Conservation (phyloP, 1,140 invertebrate species). For the Ruditapes philippinarum region DNA sequence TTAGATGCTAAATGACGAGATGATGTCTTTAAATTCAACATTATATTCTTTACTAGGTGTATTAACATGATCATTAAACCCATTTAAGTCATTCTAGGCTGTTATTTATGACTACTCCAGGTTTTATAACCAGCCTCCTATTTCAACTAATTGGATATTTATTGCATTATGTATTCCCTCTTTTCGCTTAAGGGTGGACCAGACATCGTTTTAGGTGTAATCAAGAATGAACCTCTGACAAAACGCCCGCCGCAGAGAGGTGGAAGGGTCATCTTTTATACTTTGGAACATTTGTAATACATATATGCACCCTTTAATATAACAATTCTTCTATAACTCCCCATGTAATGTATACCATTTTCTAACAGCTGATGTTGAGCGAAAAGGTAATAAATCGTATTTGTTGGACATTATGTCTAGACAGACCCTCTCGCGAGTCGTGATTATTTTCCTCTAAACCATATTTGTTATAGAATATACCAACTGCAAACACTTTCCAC, state of each 20-base stretch:
- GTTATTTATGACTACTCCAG: slow-evolving; percentile 25
- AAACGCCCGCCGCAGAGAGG: slow-evolving; percentile 28
- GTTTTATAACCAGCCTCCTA: slow-evolving; percentile 30
- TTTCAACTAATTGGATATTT: slow-evolving; percentile 46
- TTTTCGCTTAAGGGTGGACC: slow-evolving; percentile 15
- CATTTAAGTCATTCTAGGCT: slow-evolving; percentile 22
- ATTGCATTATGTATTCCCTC: slow-evolving; percentile 28
- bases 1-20: slow-evolving; percentile 9
- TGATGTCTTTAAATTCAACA: slow-evolving; percentile 21
- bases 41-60: neutral
- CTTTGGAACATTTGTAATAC: slow-evolving; percentile 13
- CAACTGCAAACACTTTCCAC: neutral
- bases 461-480: neutral
- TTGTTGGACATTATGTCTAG: slow-evolving; percentile 29
- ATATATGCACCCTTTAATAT: slow-evolving; percentile 48
- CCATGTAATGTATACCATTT: neutral
- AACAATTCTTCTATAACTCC: neutral
- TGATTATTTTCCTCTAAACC: neutral
- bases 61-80: slow-evolving; percentile 8
- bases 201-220: neutral
- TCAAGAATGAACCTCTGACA: neutral
- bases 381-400: slow-evolving; percentile 40
- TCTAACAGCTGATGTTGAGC: slow-evolving; percentile 1
- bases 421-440: neutral
- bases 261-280: slow-evolving; percentile 1